These are phyloP conservation scores for Sebastiscus tertius DNA, from an alignment of 2,797 vertebrate species.

Conservation along the genomic window DNA sequence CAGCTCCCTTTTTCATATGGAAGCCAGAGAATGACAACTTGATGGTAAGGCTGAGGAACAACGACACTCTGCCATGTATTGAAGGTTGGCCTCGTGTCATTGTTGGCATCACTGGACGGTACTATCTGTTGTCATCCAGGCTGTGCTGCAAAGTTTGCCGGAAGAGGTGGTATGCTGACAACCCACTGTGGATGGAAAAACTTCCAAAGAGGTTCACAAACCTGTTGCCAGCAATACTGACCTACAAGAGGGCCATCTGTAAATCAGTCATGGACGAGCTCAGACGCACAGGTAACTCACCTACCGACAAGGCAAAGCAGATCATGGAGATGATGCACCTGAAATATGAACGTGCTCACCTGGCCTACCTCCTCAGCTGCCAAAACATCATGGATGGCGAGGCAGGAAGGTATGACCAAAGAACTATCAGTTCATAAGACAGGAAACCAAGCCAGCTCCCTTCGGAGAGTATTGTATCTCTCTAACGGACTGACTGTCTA, in stretches of 20 bases:
- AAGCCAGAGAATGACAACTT: no score
- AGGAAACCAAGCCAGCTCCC: neutral
- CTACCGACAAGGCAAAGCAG: neutral
- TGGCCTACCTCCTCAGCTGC: neutral
- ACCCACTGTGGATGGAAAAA: neutral
- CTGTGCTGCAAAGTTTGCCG: neutral
- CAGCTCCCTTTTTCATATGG: no score
- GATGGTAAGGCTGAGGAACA: no score
- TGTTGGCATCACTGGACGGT: neutral
- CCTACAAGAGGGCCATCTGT: neutral
- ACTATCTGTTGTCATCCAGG: conserved; percentile 3
- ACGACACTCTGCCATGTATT: no score
- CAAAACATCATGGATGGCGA: conserved; percentile 1
- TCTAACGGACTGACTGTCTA: neutral
- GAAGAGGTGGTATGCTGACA: neutral
- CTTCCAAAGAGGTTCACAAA: neutral
- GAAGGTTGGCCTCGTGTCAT: neutral
- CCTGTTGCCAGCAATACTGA: neutral
- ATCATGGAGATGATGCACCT: neutral
- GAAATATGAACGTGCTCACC: neutral
- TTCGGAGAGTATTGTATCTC: neutral
- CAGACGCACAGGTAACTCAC: neutral
- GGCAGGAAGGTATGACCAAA: neutral
- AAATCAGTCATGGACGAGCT: neutral
- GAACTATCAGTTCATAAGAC: neutral